phyloP scores from a whole-genome alignment of 2,797 vertebrate genomes.

The Huso huso region DNA sequence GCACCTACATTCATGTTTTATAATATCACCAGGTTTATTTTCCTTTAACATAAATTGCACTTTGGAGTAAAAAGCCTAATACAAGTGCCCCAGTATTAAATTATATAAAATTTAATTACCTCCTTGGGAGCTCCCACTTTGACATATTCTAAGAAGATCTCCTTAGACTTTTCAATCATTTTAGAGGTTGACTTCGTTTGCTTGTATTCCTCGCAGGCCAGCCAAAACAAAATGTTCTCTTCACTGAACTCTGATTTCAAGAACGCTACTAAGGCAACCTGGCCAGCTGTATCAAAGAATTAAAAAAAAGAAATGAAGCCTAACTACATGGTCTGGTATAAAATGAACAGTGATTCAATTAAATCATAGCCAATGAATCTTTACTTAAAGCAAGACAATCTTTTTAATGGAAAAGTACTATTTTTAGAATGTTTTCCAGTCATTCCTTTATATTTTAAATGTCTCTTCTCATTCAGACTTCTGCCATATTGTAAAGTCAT shows the following conservation, averaged over 20 bases:
- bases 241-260: slow-evolving; percentile 88
- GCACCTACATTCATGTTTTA: too few relatives aligned
- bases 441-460: too few relatives aligned
- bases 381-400: not conserved
- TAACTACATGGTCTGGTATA: not conserved
- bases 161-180: slow-evolving; percentile 73
- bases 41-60: too few relatives aligned
- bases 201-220: slow-evolving; percentile 87
- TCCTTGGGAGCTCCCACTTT: slow-evolving; percentile 82
- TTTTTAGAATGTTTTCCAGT: too few relatives aligned
- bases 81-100: not conserved
- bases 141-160: slow-evolving; percentile 90
- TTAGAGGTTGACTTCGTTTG: slow-evolving; percentile 70
- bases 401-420: too few relatives aligned
- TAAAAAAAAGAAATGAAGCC: not conserved
- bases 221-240: slow-evolving; percentile 93
- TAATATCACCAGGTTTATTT: too few relatives aligned
- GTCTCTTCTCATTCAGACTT: too few relatives aligned
- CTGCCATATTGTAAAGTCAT: too few relatives aligned
- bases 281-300: slow-evolving; percentile 58
- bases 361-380: slow-evolving; percentile 3
- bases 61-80: too few relatives aligned
- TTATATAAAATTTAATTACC: slow-evolving; percentile 48
- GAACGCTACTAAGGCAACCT: slow-evolving; percentile 79
- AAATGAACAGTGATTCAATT: not conserved